A percentile compares a stretch with the other conserved stretches of the same genome.
phyloP scores from a whole-genome alignment of 2,797 vertebrate genomes.

The Eurystomus glaucurus region DNA sequence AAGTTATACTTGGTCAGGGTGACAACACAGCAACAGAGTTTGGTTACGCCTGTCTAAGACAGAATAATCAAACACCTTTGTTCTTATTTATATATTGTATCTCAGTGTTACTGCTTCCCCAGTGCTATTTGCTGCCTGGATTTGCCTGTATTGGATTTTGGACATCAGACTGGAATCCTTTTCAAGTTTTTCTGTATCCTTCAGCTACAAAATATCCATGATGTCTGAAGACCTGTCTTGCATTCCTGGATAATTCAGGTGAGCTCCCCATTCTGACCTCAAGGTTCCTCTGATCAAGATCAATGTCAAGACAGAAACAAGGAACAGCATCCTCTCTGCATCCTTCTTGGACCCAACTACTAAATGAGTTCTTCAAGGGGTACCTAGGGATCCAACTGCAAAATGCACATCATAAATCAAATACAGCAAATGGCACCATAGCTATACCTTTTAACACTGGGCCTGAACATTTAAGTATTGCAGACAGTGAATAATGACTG shows the following conservation, averaged over 20 bases:
- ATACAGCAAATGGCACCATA: neutral
- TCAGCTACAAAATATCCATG: neutral
- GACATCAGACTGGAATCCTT: neutral
- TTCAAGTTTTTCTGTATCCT: neutral
- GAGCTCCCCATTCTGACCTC: neutral
- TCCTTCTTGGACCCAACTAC: neutral
- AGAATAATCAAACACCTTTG: neutral
- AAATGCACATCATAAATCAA: neutral
- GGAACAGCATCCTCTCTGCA: neutral
- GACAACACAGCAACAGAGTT: neutral
- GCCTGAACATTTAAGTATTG: neutral
- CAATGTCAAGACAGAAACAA: neutral
- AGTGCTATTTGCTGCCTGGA: neutral
- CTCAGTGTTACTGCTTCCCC: neutral
- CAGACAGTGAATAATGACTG: constrained; percentile 1
- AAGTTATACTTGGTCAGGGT: neutral
- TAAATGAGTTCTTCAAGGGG: neutral
- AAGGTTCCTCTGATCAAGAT: neutral
- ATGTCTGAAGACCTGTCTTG: neutral
- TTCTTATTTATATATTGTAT: neutral
- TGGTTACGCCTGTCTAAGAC: neutral
- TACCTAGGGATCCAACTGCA: neutral
- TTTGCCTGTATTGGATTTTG: neutral
- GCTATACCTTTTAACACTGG: neutral
- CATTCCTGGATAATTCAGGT: neutral